Evolutionary conservation across 2,113 vertebrate genomes (phyloP).

Genomic region (Salminus brasiliensis): DNA sequence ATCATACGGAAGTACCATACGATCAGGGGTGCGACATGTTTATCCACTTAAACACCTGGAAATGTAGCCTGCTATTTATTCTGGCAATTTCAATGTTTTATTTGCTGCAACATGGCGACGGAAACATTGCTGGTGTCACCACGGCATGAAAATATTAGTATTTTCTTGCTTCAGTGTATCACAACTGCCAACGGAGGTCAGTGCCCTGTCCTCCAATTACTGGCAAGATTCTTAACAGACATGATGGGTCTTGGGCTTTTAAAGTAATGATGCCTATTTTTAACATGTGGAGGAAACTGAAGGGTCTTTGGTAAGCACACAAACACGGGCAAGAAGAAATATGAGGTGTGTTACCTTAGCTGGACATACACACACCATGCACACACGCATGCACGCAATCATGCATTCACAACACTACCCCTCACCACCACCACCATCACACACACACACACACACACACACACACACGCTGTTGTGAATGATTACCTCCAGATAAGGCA

Average conservation of each 20-base stretch:
- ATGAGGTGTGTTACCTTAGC: conserved; percentile 8
- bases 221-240: conserved; percentile 29
- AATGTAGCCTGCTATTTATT: background rate
- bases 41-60: too few species aligned
- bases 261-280: conserved; percentile 51
- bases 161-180: background rate
- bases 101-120: background rate
- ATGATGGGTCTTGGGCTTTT: conserved; percentile 35
- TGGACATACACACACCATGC: too few species aligned
- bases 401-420: background rate
- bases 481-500: conserved; percentile 48
- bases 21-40: too few species aligned
- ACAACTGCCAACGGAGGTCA: conserved; percentile 39
- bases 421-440: background rate
- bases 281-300: conserved; percentile 37
- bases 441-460: conserved; percentile 12
- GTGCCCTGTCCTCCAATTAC: conserved; percentile 43
- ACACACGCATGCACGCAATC: background rate
- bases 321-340: conserved; percentile 32
- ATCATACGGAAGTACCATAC: too few species aligned
- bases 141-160: conserved; percentile 2
- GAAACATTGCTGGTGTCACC: background rate
- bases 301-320: conserved; percentile 11
- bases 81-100: background rate
- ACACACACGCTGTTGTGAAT: conserved; percentile 28